phyloP scores from a whole-genome alignment of 2,888 invertebrate genomes.

The Drosophila greeni region DNA sequence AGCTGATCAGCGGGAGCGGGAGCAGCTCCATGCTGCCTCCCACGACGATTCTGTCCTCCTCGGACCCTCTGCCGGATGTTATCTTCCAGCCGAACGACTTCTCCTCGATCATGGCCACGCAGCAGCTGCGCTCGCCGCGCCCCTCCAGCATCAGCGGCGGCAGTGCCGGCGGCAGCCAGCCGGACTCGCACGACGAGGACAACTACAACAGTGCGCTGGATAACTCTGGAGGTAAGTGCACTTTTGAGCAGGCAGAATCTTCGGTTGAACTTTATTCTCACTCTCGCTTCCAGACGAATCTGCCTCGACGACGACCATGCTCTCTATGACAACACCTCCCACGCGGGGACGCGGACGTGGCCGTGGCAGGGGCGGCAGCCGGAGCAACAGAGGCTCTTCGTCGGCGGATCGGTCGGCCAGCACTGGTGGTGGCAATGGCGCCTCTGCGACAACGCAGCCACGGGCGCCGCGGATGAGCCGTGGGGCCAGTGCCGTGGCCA shows the following conservation, averaged over 20 bases:
- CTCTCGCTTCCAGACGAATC: slow-evolving; percentile 50
- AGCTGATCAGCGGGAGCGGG: slow-evolving; percentile 37
- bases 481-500: slow-evolving; percentile 76
- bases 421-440: slow-evolving; percentile 49
- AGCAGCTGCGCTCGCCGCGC: slow-evolving; percentile 66
- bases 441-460: slow-evolving; percentile 45
- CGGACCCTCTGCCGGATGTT: slow-evolving; percentile 76
- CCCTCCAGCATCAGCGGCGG: slow-evolving; percentile 50
- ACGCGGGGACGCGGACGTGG: slow-evolving; percentile 67
- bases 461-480: slow-evolving; percentile 75
- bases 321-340: slow-evolving; percentile 40
- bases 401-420: slow-evolving; percentile 55
- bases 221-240: slow-evolving; percentile 67
- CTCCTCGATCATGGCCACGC: slow-evolving; percentile 75
- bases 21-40: slow-evolving; percentile 71
- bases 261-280: rapidly evolving
- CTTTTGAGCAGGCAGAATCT: not conserved
- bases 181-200: slow-evolving; percentile 67
- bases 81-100: slow-evolving; percentile 77
- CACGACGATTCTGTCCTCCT: slow-evolving; percentile 73
- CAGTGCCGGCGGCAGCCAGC: slow-evolving; percentile 50
- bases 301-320: slow-evolving; percentile 17
- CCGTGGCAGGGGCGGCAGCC: slow-evolving; percentile 60
- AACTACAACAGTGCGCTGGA: slow-evolving; percentile 63
- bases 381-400: slow-evolving; percentile 27